Evolutionary conservation across 2,113 vertebrate genomes (phyloP).

Genomic region (Amblyopsis rosae): DNA sequence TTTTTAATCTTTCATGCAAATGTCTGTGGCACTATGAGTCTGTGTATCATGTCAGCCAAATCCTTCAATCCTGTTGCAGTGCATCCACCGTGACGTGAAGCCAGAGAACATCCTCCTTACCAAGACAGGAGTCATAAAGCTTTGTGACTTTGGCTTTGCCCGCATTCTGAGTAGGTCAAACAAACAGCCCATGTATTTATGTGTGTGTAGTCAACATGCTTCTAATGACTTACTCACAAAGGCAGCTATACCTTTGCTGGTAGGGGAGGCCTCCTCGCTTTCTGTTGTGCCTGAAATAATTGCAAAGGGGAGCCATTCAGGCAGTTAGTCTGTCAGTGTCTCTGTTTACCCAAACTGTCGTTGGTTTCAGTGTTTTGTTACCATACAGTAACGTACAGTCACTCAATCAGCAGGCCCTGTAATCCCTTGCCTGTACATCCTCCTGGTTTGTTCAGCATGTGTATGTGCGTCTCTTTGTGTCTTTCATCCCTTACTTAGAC

Average conservation of each 20-base stretch:
- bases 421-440: conserved; percentile 51
- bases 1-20: conserved; percentile 11
- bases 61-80: conserved; percentile 73
- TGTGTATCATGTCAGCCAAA: conserved; percentile 25
- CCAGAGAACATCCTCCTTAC: conserved; percentile 98
- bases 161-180: conserved; percentile 88
- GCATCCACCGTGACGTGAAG: conserved; percentile 96
- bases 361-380: conserved; percentile 62
- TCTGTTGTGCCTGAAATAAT: conserved; percentile 40
- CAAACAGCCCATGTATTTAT: conserved; percentile 34
- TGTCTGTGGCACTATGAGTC: conserved; percentile 8
- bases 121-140: conserved; percentile 90
- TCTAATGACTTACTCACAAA: conserved; percentile 66
- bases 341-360: conserved; percentile 58
- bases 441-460: background rate
- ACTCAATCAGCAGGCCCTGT: conserved; percentile 51
- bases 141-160: conserved; percentile 97
- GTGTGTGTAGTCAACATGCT: conserved; percentile 49
- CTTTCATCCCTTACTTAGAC: no score
- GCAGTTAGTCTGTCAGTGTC: conserved; percentile 49
- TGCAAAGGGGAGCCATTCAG: conserved; percentile 18
- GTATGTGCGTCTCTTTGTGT: background rate
- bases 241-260: conserved; percentile 15
- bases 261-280: conserved; percentile 50
- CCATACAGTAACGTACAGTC: conserved; percentile 62